Conservation (phyloP, 2,113 vertebrate species). For the Nothoprocta pentlandii region DNA sequence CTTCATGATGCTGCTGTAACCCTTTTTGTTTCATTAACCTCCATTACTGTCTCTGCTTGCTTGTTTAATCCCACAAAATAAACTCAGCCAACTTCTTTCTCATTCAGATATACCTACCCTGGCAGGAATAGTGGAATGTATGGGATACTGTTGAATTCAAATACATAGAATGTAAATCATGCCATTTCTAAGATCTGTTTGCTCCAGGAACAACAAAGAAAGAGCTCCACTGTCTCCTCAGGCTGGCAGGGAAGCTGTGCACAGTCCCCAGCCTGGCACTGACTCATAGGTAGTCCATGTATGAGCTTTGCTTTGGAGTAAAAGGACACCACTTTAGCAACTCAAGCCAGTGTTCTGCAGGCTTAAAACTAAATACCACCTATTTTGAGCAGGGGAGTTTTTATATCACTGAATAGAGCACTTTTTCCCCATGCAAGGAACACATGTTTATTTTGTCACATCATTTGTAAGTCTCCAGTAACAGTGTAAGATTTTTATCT, state of each 20-base stretch:
- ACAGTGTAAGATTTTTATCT: conserved; percentile 50
- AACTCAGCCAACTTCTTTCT: not conserved
- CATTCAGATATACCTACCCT: not conserved
- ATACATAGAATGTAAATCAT: not conserved
- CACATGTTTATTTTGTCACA: conserved; percentile 38
- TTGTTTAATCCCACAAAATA: not conserved
- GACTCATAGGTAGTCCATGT: fast-evolving
- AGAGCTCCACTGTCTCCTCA: not conserved
- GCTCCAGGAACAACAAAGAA: not conserved
- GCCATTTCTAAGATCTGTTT: not conserved
- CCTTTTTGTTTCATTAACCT: not conserved
- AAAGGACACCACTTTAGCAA: not conserved
- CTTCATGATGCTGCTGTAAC: not conserved
- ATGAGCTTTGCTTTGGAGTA: not conserved
- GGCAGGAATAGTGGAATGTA: not conserved
- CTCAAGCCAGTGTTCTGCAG: not conserved
- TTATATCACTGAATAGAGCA: not conserved
- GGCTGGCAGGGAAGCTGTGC: not conserved
- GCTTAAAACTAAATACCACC: not conserved
- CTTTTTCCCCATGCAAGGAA: not conserved
- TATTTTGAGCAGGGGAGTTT: not conserved
- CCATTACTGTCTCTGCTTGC: not conserved
- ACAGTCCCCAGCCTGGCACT: not conserved
- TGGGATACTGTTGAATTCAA: fast-evolving
- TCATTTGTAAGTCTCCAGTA: conserved; percentile 50